A percentile compares a stretch with the other conserved stretches of the same genome.
Evolutionary conservation across 2,797 vertebrate species (phyloP).

Genomic region (Pangasius macronema): DNA sequence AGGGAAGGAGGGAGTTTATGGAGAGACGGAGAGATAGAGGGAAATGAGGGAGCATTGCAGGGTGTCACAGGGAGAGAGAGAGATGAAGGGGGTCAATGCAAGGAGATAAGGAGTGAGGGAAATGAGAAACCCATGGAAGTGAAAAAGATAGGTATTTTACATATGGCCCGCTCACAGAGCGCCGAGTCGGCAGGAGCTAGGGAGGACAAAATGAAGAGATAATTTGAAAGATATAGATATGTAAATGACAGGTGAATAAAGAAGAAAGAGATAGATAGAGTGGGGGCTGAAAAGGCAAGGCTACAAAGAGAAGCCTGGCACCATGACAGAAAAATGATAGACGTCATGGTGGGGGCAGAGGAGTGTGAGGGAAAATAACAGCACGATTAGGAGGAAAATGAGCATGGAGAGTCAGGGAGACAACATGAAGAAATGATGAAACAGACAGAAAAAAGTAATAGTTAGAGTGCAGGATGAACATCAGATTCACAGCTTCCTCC

Average conservation of each 20-base stretch:
- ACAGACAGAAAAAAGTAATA: background rate
- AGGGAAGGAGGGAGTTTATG: slow-evolving; percentile 38
- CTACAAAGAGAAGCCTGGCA: background rate
- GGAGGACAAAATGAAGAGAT: slow-evolving; percentile 44
- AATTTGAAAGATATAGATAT: slow-evolving; percentile 43
- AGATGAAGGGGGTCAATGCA: slow-evolving; percentile 67
- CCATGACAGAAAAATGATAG: background rate
- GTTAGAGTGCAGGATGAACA: background rate
- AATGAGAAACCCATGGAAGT: slow-evolving; percentile 69
- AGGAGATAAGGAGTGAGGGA: slow-evolving; percentile 69
- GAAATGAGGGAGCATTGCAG: slow-evolving; percentile 14
- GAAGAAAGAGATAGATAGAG: slow-evolving; percentile 26
- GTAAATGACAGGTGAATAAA: slow-evolving; percentile 41
- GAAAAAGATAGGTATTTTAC: slow-evolving; percentile 75
- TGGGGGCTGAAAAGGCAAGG: slow-evolving; percentile 10
- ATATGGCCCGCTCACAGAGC: slow-evolving; percentile 56
- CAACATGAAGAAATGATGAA: slow-evolving; percentile 10
- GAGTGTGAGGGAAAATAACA: background rate
- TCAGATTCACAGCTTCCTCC: background rate
- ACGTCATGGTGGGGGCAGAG: background rate
- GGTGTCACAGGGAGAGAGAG: slow-evolving; percentile 40
- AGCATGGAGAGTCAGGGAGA: background rate
- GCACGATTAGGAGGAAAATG: background rate
- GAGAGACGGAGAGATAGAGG: slow-evolving; percentile 40
- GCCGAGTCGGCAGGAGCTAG: slow-evolving; percentile 23